Evolutionary conservation across 2,797 vertebrate genomes (phyloP).

Genomic region (Centropyge bicolor): DNA sequence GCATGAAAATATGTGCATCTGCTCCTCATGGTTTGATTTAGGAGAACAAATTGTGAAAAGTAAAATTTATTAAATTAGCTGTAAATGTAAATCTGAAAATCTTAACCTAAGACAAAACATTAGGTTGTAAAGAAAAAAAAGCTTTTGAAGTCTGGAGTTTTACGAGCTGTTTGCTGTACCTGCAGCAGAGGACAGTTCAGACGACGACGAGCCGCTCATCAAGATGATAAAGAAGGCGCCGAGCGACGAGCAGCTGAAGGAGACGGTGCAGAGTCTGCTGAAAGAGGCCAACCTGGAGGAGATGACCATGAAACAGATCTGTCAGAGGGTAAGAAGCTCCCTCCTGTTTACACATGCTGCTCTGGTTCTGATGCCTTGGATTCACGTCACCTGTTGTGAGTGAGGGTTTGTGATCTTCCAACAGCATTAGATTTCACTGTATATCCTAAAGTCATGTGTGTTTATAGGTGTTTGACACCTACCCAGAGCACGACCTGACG

Average conservation of each 20-base stretch:
- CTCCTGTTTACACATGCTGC: not conserved
- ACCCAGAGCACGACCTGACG: constrained; percentile 92
- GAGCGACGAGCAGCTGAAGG: constrained; percentile 91
- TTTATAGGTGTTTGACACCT: constrained; percentile 92
- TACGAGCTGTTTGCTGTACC: not conserved
- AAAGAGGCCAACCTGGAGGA: constrained; percentile 93
- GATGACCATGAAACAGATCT: constrained; percentile 98
- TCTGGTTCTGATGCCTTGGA: not conserved
- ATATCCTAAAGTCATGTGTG: constrained; percentile 2
- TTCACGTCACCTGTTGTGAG: not conserved
- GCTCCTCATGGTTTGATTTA: not conserved
- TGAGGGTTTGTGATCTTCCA: not conserved
- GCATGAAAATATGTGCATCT: not conserved
- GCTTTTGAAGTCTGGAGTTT: too few relatives aligned
- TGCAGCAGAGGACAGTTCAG: constrained; percentile 89
- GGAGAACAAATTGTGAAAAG: not conserved
- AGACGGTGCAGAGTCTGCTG: constrained; percentile 90
- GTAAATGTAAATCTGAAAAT: too few relatives aligned
- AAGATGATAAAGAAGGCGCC: constrained; percentile 93
- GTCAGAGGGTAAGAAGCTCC: constrained; percentile 87
- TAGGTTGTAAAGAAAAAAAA: too few relatives aligned
- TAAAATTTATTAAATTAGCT: not conserved
- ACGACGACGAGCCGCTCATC: constrained; percentile 95
- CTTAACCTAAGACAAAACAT: too few relatives aligned
- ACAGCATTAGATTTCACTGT: not conserved